Conservation (phyloP, 1,140 invertebrate genomes). For the Nylanderia fulva region DNA sequence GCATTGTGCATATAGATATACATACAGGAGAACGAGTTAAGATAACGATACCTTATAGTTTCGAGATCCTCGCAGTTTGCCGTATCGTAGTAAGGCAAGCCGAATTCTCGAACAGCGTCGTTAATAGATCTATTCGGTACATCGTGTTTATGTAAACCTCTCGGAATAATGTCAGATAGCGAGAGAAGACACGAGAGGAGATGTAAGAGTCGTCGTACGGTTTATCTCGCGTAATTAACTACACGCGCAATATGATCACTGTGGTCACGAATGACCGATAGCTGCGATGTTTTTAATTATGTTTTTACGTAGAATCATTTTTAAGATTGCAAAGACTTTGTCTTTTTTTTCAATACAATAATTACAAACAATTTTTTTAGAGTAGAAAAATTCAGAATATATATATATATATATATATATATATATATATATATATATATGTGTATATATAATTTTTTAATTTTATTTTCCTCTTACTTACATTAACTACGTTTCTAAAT, state of each 20-base stretch:
- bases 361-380: neutral
- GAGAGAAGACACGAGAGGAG: neutral
- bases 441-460: too few relatives aligned
- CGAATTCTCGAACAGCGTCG: conserved; percentile 26
- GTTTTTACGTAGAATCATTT: neutral
- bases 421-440: too few relatives aligned
- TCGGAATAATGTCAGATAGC: conserved; percentile 17
- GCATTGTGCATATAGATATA: conserved; percentile 46
- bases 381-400: too few relatives aligned
- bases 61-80: conserved; percentile 49
- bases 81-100: conserved; percentile 49
- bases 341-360: too few relatives aligned
- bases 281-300: neutral
- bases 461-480: neutral
- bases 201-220: conserved; percentile 12
- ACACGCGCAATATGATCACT: conserved; percentile 32
- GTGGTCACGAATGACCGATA: conserved; percentile 2
- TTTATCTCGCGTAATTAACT: conserved; percentile 49
- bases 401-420: too few relatives aligned
- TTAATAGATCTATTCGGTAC: conserved; percentile 58
- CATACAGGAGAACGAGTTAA: conserved; percentile 12
- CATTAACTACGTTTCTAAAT: neutral
- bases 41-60: conserved; percentile 58
- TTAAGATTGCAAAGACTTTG: neutral
- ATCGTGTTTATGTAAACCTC: conserved; percentile 36